phyloP scores from a whole-genome alignment of 1,140 invertebrate species.

The Antheraea mylitta region DNA sequence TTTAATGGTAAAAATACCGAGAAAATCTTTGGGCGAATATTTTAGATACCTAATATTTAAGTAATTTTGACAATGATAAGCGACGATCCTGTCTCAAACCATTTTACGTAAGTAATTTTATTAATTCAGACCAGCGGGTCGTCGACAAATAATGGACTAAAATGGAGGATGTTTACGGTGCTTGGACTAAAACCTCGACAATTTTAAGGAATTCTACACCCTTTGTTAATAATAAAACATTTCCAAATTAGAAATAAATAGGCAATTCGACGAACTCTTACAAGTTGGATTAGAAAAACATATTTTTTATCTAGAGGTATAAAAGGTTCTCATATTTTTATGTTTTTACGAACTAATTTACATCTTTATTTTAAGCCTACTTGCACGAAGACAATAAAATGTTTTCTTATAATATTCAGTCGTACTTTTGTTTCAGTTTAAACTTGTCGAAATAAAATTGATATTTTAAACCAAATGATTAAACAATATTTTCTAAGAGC shows the following conservation, averaged over 20 bases:
- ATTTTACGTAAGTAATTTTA: conserved; percentile 10
- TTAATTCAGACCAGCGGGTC: conserved; percentile 11
- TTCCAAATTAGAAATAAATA: conserved; percentile 9
- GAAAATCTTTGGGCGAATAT: not conserved
- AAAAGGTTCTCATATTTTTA: not conserved
- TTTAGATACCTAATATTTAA: not conserved
- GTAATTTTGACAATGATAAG: conserved; percentile 4
- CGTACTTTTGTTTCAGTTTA: no score
- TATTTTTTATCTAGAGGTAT: not conserved
- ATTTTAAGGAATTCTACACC: conserved; percentile 4
- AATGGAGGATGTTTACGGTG: conserved; percentile 13
- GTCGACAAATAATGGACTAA: conserved; percentile 10
- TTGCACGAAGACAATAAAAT: no score
- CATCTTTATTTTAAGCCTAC: no score
- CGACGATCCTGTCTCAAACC: not conserved
- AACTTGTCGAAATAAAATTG: no score
- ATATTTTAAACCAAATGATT: no score
- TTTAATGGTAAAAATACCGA: no score
- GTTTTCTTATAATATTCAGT: no score
- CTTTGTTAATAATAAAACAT: conserved; percentile 4
- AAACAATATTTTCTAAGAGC: no score
- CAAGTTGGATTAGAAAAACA: not conserved
- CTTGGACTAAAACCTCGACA: not conserved
- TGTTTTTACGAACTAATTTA: not conserved
- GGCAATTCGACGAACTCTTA: not conserved